phyloP scores from a whole-genome alignment of 1,140 invertebrate species.

The Acromyrmex heyeri region DNA sequence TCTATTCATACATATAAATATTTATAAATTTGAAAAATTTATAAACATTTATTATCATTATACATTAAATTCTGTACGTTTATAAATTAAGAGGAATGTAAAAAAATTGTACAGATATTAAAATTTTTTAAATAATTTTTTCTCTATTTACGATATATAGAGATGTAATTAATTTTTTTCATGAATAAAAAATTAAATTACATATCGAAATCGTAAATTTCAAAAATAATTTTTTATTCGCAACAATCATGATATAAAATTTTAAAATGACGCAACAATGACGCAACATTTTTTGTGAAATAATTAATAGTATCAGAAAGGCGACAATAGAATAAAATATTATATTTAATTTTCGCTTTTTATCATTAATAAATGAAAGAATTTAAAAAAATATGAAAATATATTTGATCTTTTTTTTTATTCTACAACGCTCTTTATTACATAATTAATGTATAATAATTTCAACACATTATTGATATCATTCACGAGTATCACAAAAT shows the following conservation, averaged over 20 bases:
- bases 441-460: neutral
- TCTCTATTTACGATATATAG: slow-evolving; percentile 11
- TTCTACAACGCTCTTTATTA: neutral
- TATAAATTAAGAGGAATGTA: neutral
- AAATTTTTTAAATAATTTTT: slow-evolving; percentile 18
- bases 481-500: slow-evolving; percentile 1
- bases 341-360: neutral
- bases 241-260: slow-evolving; percentile 13
- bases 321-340: neutral
- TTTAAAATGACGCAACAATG: neutral
- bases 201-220: neutral
- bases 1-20: neutral
- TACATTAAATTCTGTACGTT: neutral
- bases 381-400: neutral
- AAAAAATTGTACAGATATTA: slow-evolving; percentile 3
- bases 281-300: neutral
- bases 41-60: neutral
- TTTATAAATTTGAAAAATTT: slow-evolving; percentile 13
- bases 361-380: slow-evolving; percentile 11
- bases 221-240: neutral
- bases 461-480: slow-evolving; percentile 22
- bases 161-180: slow-evolving; percentile 16
- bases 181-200: slow-evolving; percentile 14
- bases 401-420: neutral
- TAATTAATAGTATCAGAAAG: neutral